Evolutionary conservation across 2,888 invertebrate genomes (phyloP), one percentile per base, ranked within the genome.

Genomic region (Heliconius ismenius): DNA sequence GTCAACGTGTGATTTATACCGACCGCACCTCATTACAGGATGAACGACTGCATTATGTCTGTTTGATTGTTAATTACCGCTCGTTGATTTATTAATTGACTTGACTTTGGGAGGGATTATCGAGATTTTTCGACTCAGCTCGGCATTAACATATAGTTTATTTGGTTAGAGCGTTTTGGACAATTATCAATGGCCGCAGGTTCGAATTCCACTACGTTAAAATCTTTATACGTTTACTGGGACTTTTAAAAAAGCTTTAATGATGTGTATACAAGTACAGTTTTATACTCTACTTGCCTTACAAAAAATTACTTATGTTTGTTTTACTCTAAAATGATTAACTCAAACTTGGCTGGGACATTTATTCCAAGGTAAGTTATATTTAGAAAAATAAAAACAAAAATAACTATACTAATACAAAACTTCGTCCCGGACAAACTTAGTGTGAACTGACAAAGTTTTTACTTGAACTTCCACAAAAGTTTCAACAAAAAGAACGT

Each of bases 401-500:
- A 78, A 79, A 74, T 75, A 76, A 43, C 67, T 63, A 75, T 68
- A 73, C 69, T 74, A 78, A 74, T 79, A 73, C 75, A 73, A 76
- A 78, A 78, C 73, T 77, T 69, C 69, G n/a, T 75, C 67, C 75
- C 65, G 78, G 70, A 77, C 76, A 73, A 79, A 81, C 77, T 80
- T 81, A 62, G 77, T 78, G 78, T 76, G 81, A 80, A 78, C 78
- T 79, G 43, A 54, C 75, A 64, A 82, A 82, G 75, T 81, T 82
- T 80, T 78, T 79, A 80, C 80, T 70, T 58, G 54, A 21, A 79
- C 81, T 80, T 80, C 78, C 79, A 72, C 74, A 67, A 43, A 79
- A 79, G 73, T 78, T 73, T 70, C 13, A 70, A 67, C 78, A 80
- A 82, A 82, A 81, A 83, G 80, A 81, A 79, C 79, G 78, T 82